phyloP scores from a whole-genome alignment of 2,797 vertebrate species.

The Gallirallus australis region DNA sequence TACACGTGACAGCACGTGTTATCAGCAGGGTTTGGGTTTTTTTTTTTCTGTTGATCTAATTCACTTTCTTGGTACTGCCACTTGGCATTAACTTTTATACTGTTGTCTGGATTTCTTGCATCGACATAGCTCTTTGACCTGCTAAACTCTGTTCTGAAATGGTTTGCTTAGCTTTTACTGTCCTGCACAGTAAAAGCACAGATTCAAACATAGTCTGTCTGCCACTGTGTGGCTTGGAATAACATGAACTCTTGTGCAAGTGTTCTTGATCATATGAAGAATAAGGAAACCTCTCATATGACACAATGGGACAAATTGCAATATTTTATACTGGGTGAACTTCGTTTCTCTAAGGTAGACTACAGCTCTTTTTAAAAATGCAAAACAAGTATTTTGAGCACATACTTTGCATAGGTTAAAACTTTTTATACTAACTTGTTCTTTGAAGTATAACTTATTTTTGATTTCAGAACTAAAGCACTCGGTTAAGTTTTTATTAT shows the following conservation, averaged over 20 bases:
- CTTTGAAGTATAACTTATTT: slow-evolving; percentile 71
- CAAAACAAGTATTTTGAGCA: slow-evolving; percentile 57
- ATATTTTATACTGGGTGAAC: slow-evolving; percentile 61
- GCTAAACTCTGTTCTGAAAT: slow-evolving; percentile 47
- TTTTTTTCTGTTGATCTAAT: slow-evolving; percentile 42
- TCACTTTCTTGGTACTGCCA: slow-evolving; percentile 58
- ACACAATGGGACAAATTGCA: slow-evolving; percentile 41
- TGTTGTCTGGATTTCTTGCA: slow-evolving; percentile 2
- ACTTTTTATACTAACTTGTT: slow-evolving; percentile 69
- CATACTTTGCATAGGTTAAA: slow-evolving; percentile 59
- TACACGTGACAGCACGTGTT: slow-evolving; percentile 32
- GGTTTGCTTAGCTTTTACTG: slow-evolving; percentile 67
- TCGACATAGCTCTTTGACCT: slow-evolving; percentile 18
- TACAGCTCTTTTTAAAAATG: slow-evolving; percentile 62
- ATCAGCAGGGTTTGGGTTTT: slow-evolving; percentile 22
- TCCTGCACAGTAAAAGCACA: slow-evolving; percentile 49
- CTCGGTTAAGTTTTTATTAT: slow-evolving; percentile 19
- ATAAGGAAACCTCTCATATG: slow-evolving; percentile 14
- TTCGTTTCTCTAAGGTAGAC: slow-evolving; percentile 63
- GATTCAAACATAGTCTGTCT: slow-evolving; percentile 56
- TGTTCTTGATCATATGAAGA: slow-evolving; percentile 51
- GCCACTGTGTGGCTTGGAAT: slow-evolving; percentile 68
- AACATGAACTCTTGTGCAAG: slow-evolving; percentile 61
- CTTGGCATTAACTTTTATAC: slow-evolving; percentile 63
- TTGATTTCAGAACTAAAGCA: slow-evolving; percentile 55